Evolutionary conservation across 2,113 vertebrate genomes (phyloP), one percentile per base, ranked within the genome.

Genomic region (Planiliza haematocheilus): DNA sequence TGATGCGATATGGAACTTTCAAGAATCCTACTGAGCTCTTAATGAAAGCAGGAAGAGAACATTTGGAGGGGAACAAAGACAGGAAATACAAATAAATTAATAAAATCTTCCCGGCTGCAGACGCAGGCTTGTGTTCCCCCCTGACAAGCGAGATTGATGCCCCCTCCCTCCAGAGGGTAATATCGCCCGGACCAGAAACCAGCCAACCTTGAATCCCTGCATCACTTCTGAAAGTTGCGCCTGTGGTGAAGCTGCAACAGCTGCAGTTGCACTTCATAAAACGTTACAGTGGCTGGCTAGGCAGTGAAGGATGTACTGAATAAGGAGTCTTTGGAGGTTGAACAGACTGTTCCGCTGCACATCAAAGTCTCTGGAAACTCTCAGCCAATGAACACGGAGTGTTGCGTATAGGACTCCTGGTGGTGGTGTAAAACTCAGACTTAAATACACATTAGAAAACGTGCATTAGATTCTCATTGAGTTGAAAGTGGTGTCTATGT

Each of bases 121-220:
- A 70, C 62, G 52, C 38, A 16, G 38, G 71, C 74, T 72, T 86
- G 74, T 81, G 71, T 86, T 79, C 74, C 72, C n/a, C 74, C 45
- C 50, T 76, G 77, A 84, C 78, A 82, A 60, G 79, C 2, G 7
- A 66, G 85, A 91, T 86, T 91, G 86, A 92, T 90, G 81, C 82
- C 65, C 75, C 57, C 63, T 81, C 56, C 43, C 81, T 86, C 78
- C 77, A 65, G 83, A 80, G 84, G 87, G 71, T 89, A 85, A 90
- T 89, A 88, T 86, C 43, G 34, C 77, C 64, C 66, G 60, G 61
- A 80, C 86, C 85, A 81, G 77, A 57, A 86, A 88, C 16, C 90
- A 92, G 76, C 76, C 89, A 89, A 87, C 82, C 90, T 74, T 90
- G 89, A 88, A 90, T 82, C 65, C 85, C 79, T 86, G 85, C 84